Conservation (phyloP, 2,113 vertebrate genomes). For the Oncorhynchus nerka region DNA sequence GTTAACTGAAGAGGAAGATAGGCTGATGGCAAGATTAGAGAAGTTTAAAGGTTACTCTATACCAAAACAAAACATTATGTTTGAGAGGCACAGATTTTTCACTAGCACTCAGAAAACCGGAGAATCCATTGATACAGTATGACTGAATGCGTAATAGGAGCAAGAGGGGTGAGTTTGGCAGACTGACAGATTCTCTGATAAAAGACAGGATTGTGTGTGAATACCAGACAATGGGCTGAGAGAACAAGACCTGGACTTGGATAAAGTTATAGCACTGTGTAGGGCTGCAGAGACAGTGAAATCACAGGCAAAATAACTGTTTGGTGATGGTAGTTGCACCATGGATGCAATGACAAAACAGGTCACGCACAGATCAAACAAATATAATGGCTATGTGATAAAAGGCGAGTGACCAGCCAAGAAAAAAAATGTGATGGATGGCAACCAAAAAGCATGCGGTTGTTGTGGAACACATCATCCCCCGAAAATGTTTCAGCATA, state of each 20-base stretch:
- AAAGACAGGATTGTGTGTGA: slow-evolving; percentile 31
- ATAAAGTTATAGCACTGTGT: slow-evolving; percentile 18
- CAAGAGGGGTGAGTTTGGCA: slow-evolving; percentile 19
- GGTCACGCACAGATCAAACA: not conserved
- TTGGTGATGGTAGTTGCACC: not conserved
- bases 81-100: slow-evolving; percentile 16
- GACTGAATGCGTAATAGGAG: too few species aligned
- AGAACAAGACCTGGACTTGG: slow-evolving; percentile 21
- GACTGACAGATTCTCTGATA: not conserved
- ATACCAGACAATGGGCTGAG: slow-evolving; percentile 25
- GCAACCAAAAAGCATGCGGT: slow-evolving; percentile 3
- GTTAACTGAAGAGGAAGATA: not conserved
- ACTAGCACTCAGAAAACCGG: slow-evolving; percentile 16
- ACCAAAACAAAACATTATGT: slow-evolving; percentile 21
- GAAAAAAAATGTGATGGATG: not conserved
- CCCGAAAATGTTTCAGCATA: too few species aligned
- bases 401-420: not conserved
- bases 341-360: slow-evolving; percentile 11
- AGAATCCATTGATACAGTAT: too few species aligned
- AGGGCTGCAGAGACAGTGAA: slow-evolving; percentile 18
- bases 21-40: not conserved
- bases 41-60: slow-evolving; percentile 31
- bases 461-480: too few species aligned
- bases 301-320: too few species aligned
- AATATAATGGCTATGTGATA: not conserved